These are phyloP conservation scores for Trematomus loennbergii DNA, from an alignment of 2,113 vertebrate genomes.

Conservation along the genomic window DNA sequence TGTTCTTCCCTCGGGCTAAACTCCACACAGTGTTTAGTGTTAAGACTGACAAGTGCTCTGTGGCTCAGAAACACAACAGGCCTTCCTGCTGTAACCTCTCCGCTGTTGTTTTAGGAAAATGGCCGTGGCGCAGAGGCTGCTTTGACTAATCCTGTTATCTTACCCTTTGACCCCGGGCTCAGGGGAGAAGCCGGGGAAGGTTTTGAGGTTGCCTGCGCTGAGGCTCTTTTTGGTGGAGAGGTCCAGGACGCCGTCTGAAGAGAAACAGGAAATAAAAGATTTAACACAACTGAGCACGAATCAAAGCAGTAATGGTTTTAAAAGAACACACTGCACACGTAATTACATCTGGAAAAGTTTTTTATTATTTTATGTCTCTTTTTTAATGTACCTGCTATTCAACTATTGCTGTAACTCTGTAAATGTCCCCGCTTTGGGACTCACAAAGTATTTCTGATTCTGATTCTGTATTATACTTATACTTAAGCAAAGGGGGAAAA, in stretches of 20 bases:
- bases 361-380: no score
- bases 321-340: neutral
- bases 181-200: conserved; percentile 87
- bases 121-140: neutral
- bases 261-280: conserved; percentile 5
- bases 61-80: neutral
- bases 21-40: neutral
- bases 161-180: conserved; percentile 91
- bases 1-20: conserved; percentile 3
- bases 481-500: no score
- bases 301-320: neutral
- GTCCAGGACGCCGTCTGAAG: conserved; percentile 95
- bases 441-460: no score
- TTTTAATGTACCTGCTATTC: no score
- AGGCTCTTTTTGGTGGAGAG: conserved; percentile 96
- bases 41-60: neutral
- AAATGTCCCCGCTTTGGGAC: no score
- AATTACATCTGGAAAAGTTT: neutral
- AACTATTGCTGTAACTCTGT: no score
- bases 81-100: neutral
- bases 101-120: conserved; percentile 17
- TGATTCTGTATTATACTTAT: no score
- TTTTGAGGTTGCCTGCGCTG: conserved; percentile 87
- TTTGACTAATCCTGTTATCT: conserved; percentile 66
- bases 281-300: neutral